A percentile compares a stretch with the other conserved stretches of the same genome.
Conservation (phyloP, 1,140 invertebrate genomes). For the Micrasema minimum region DNA sequence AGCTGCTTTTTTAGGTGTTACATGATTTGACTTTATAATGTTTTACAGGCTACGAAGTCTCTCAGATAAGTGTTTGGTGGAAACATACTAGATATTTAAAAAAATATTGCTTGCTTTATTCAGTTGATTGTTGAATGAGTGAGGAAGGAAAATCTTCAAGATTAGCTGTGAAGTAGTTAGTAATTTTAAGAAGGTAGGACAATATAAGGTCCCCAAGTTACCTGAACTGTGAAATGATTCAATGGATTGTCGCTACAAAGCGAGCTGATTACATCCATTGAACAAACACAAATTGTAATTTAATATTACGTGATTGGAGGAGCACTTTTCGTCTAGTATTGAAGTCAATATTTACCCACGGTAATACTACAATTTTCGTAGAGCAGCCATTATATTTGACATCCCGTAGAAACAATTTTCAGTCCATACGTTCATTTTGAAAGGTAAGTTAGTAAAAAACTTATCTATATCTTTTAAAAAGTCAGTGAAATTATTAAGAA, state of each 20-base stretch:
- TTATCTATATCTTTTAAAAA: no score
- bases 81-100: not conserved
- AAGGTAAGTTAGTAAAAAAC: no score
- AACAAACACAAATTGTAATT: constrained; percentile 3
- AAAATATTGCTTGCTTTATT: constrained; percentile 9
- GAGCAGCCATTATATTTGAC: no score
- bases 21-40: no score
- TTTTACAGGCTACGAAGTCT: no score
- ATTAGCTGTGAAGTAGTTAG: constrained; percentile 5
- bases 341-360: no score
- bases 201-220: not conserved
- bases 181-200: constrained; percentile 5
- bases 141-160: constrained; percentile 7
- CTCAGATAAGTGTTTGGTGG: no score
- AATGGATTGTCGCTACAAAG: not conserved
- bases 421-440: no score
- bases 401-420: no score
- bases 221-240: constrained; percentile 13
- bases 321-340: constrained; percentile 8
- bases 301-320: constrained; percentile 10
- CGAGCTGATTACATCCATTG: constrained; percentile 1
- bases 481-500: no score
- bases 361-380: no score
- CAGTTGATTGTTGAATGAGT: not conserved
- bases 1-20: no score